Base-by-base conservation (phyloP, 2,113 vertebrate genomes). In the Melanocharis versteri region DNA sequence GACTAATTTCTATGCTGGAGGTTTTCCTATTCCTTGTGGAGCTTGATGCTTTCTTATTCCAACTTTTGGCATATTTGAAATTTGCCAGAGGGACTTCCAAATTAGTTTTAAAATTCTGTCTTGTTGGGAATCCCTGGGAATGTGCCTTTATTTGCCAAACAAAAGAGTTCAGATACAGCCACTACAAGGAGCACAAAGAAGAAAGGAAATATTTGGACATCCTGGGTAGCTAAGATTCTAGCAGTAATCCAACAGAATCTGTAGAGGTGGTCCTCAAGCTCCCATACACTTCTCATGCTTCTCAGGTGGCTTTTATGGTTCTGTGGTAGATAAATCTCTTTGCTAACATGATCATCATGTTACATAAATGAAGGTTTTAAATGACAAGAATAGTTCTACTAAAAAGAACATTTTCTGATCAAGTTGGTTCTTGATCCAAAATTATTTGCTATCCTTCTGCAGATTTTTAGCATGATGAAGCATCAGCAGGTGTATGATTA, bases 1-100 rank as follows among this genome's bases (percentile, higher is more conserved):
- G n/a, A 53, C 61, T 91, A 75, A 90, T 90, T 90, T 92, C 54
- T 77, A 9, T 90, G 76, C 85, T 92, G 62, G 50, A 61, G 35
- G 19, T 48, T 76, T 94, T 87, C 24, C 19, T 83, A 27, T 54
- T 92, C 33, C 42, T 86, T 70, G 42, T 70, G 88, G 54, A 90
- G 13, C 42, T 47, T 24, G 42, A 50, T 77, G 50, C 4, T 77
- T 69, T 73, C n/a, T 92, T 94, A 69, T 90, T 68, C 54, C 30
- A 80, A 10, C 16, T 87, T 92, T 61, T 92, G 58, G 22, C 44
- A 70, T 85, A 54, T 56, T 84, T 91, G 40, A 71, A 94, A 93
- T 48, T 87, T 94, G 40, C 48, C 64, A 83, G 62, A 21, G 23
- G 24, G 26, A 50, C 20, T 31, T 86, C 79, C 54, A 86, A 92